A percentile compares a stretch with the other conserved stretches of the same genome.
phyloP scores from a whole-genome alignment of 2,797 vertebrate species.

The Gallinago nigripennis region DNA sequence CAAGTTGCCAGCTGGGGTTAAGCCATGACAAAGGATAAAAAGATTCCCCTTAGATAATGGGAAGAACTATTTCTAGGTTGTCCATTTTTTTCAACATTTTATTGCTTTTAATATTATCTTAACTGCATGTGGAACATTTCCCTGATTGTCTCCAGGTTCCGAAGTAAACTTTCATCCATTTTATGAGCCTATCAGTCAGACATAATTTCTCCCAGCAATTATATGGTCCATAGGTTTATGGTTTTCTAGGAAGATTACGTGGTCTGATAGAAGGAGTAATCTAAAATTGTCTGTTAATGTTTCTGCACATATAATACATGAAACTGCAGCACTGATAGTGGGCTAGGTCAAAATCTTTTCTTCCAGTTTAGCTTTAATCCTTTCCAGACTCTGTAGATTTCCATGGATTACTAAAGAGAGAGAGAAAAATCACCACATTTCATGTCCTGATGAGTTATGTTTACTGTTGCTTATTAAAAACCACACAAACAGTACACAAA shows the following conservation, averaged over 20 bases:
- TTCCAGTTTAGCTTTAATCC: neutral
- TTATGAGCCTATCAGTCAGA: neutral
- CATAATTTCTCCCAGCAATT: neutral
- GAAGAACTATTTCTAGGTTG: neutral
- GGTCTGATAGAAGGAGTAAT: neutral
- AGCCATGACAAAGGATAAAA: neutral
- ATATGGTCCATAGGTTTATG: neutral
- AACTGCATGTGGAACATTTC: neutral
- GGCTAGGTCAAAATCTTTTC: neutral
- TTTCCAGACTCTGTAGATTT: neutral
- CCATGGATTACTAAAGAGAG: neutral
- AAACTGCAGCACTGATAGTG: neutral
- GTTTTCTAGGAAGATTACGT: slow-evolving; percentile 8
- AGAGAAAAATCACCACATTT: neutral
- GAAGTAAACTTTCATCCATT: neutral
- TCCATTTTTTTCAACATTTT: neutral
- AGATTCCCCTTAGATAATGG: neutral
- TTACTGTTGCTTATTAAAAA: neutral
- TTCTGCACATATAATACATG: neutral
- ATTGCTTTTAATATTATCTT: neutral
- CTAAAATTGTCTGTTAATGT: neutral
- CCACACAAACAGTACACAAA: neutral
- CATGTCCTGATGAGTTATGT: fast-evolving
- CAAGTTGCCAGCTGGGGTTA: neutral
- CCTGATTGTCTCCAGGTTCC: neutral